Percentiles rank a stretch among this genome's conserved stretches.
Evolutionary conservation across 2,113 vertebrate genomes (phyloP).

Genomic region (Paradoxurus hermaphroditus): DNA sequence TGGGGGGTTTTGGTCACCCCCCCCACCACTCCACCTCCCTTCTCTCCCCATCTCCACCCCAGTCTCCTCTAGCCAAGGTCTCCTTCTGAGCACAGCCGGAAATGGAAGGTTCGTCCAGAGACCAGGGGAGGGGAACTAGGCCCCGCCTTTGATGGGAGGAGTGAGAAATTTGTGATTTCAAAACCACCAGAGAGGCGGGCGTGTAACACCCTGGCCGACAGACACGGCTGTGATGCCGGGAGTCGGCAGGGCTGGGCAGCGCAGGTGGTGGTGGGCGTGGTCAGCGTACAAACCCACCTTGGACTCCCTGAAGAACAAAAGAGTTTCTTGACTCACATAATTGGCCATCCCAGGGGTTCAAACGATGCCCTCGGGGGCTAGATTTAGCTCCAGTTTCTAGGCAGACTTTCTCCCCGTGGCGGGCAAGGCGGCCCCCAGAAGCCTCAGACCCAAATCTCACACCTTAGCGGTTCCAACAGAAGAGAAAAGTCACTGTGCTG

Average conservation of each 20-base stretch:
- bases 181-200: not conserved
- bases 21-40: no score
- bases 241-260: not conserved
- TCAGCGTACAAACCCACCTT: not conserved
- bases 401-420: not conserved
- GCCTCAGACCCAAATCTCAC: not conserved
- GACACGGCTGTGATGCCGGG: not conserved
- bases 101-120: not conserved
- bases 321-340: not conserved
- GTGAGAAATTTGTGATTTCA: not conserved
- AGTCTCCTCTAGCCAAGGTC: no score
- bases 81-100: fast-evolving
- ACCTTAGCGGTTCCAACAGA: not conserved
- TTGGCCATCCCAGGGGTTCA: not conserved
- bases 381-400: not conserved
- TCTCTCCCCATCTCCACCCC: no score
- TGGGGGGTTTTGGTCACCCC: not conserved
- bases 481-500: not conserved
- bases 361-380: not conserved
- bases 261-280: not conserved
- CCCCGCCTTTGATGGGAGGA: no score
- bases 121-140: not conserved
- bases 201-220: not conserved
- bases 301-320: not conserved
- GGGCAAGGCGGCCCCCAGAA: not conserved